Conservation (phyloP, 1,140 invertebrate genomes). For the Bactericera cockerelli region DNA sequence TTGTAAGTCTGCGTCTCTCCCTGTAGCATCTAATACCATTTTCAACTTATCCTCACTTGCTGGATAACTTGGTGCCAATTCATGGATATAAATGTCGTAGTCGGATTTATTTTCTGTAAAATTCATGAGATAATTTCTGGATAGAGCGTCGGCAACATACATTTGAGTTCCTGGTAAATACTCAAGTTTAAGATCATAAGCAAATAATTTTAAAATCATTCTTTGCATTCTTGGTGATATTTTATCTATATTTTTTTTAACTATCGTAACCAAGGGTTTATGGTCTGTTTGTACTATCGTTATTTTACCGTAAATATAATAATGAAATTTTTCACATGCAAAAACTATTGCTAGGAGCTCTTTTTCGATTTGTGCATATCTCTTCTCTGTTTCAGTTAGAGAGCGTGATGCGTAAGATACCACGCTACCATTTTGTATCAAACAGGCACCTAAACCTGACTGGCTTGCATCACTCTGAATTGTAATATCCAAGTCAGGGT, state of each 20-base stretch:
- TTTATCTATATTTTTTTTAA: constrained; percentile 28
- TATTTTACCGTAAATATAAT: constrained; percentile 24
- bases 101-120: neutral
- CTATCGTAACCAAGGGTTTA: constrained; percentile 28
- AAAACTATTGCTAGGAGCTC: constrained; percentile 30
- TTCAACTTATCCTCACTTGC: neutral
- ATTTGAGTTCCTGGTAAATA: constrained; percentile 22
- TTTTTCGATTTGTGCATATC: constrained; percentile 32
- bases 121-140: neutral
- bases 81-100: neutral
- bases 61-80: neutral
- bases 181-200: constrained; percentile 28
- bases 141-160: constrained; percentile 17
- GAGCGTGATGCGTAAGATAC: constrained; percentile 26
- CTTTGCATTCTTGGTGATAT: constrained; percentile 27
- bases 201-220: constrained; percentile 27
- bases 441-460: constrained; percentile 23
- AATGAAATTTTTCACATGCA: constrained; percentile 27
- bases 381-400: constrained; percentile 25
- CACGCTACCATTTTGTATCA: constrained; percentile 23
- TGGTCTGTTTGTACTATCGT: constrained; percentile 30
- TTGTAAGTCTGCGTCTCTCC: neutral
- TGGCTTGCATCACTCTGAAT: constrained; percentile 24
- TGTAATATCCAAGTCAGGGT: constrained; percentile 15
- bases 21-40: neutral